A percentile compares a stretch with the other conserved stretches of the same genome.
These are phyloP conservation scores for Himalopsyche kuldschensis DNA, from an alignment of 2,888 invertebrate species.

Conservation along the genomic window DNA sequence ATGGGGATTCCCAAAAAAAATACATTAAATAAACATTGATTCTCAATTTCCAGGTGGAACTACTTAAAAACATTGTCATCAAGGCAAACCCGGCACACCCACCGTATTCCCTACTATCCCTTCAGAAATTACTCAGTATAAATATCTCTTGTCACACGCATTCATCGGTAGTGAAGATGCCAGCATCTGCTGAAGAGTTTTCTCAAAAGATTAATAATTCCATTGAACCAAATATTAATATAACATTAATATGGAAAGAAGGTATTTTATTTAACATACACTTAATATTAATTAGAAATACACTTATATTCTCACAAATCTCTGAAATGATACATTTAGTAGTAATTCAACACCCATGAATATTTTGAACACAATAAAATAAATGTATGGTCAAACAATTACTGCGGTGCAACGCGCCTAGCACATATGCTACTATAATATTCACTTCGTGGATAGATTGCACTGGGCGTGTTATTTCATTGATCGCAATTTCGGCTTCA, in stretches of 20 bases:
- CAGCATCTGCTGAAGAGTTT: slow-evolving; percentile 45
- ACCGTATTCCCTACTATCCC: slow-evolving; percentile 67
- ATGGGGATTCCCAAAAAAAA: background rate
- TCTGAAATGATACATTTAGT: too few species aligned
- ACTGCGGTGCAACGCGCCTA: too few species aligned
- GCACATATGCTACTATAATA: too few species aligned
- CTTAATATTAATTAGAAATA: too few species aligned
- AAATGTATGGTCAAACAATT: too few species aligned
- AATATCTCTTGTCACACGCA: slow-evolving; percentile 60
- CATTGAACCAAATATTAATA: slow-evolving; percentile 19
- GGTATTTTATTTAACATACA: slow-evolving; percentile 51
- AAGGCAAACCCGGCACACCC: slow-evolving; percentile 65
- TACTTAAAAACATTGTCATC: slow-evolving; percentile 64
- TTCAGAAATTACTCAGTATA: slow-evolving; percentile 62
- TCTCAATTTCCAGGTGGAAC: slow-evolving; percentile 49
- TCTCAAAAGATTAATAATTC: slow-evolving; percentile 38
- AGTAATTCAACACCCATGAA: too few species aligned
- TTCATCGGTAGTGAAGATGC: slow-evolving; percentile 60
- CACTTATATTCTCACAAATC: too few species aligned
- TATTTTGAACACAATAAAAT: too few species aligned
- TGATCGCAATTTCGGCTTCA: too few species aligned
- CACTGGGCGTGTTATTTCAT: too few species aligned
- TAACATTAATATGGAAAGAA: slow-evolving; percentile 74
- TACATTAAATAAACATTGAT: background rate
- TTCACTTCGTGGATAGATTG: too few species aligned